Conservation (phyloP, 2,888 invertebrate species). For the Syrphus vitripennis region DNA sequence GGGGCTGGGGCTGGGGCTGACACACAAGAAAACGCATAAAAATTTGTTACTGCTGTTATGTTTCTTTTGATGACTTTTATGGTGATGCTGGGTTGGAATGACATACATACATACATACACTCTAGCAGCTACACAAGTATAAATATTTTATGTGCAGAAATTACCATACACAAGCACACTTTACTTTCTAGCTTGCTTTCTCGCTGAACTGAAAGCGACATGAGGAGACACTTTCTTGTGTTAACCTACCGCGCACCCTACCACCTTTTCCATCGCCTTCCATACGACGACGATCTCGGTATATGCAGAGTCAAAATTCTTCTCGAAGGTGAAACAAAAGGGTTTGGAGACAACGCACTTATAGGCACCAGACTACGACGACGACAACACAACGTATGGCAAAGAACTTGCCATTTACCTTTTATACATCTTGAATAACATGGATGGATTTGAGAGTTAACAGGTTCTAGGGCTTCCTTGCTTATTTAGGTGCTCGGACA, state of each 20-base stretch:
- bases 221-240: conserved; percentile 46
- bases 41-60: conserved; percentile 71
- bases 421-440: background rate
- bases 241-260: too few species aligned
- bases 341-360: conserved; percentile 58
- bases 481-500: too few species aligned
- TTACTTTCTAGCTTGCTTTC: background rate
- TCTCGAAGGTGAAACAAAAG: conserved; percentile 62
- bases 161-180: conserved; percentile 65
- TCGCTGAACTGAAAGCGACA: conserved; percentile 1
- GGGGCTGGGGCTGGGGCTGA: background rate
- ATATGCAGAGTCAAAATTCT: conserved; percentile 6
- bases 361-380: conserved; percentile 43
- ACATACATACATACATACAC: conserved; percentile 49
- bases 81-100: conserved; percentile 69
- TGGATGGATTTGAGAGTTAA: too few species aligned
- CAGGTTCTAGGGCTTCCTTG: background rate
- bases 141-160: conserved; percentile 67
- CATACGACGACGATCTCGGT: background rate
- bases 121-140: conserved; percentile 62
- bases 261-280: background rate
- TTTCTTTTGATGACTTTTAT: conserved; percentile 70
- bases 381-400: background rate
- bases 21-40: conserved; percentile 68
- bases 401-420: conserved; percentile 26